Evolutionary conservation across 2,888 invertebrate genomes (phyloP).

Genomic region (Aspidiotus destructor): DNA sequence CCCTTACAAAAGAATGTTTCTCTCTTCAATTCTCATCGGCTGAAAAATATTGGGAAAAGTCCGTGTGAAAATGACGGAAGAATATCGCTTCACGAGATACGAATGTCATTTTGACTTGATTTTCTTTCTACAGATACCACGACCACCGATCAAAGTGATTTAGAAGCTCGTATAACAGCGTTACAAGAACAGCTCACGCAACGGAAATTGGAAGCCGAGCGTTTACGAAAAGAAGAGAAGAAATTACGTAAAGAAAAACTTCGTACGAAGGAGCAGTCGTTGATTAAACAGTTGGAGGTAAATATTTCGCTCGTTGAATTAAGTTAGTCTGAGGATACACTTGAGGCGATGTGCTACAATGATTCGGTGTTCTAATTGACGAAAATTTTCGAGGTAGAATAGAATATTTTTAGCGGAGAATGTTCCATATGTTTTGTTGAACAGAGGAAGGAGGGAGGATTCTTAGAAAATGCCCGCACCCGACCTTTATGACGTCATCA

Average conservation of each 20-base stretch:
- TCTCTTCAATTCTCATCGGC: too few species aligned
- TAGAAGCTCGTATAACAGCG: slow-evolving; percentile 45
- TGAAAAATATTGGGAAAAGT: too few species aligned
- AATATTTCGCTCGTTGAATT: background rate
- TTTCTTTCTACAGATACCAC: slow-evolving; percentile 37
- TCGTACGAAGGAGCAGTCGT: slow-evolving; percentile 45
- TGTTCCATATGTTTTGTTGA: too few species aligned
- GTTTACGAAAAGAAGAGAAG: slow-evolving; percentile 44
- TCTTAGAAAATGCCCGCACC: too few species aligned
- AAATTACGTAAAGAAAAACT: slow-evolving; percentile 44
- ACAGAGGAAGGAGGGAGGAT: too few species aligned
- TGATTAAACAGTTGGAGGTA: slow-evolving; percentile 47
- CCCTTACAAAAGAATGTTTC: too few species aligned
- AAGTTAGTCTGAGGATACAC: background rate
- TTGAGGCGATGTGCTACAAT: too few species aligned
- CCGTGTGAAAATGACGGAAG: too few species aligned
- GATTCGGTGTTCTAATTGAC: too few species aligned
- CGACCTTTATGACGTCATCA: too few species aligned
- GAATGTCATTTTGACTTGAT: background rate
- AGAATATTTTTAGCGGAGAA: too few species aligned
- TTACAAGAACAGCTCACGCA: slow-evolving; percentile 46
- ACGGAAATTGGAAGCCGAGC: slow-evolving; percentile 45
- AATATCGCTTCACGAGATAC: background rate
- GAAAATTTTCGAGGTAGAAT: too few species aligned
- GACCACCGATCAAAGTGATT: slow-evolving; percentile 46